Base-by-base conservation (phyloP, 2,113 vertebrate species). In the Laticauda colubrina region DNA sequence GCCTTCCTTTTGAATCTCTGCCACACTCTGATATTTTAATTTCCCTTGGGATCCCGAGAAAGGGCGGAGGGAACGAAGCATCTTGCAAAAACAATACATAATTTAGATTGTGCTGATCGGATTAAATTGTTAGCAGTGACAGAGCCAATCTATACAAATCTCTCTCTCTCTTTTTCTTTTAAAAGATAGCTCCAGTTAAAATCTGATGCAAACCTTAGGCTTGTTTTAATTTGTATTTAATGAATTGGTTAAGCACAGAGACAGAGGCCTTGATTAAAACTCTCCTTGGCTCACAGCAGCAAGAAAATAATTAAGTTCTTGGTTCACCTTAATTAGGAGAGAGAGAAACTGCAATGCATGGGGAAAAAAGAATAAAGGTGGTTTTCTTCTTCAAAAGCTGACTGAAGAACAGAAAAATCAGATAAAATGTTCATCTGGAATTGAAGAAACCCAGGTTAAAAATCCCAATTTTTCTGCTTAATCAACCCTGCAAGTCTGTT, bases 281-380 rank as follows among this genome's bases (percentile, higher is more conserved):
- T 24, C 59, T 89, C 34, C 24, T 81, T 11, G 4, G 24, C 85
- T 88, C 43, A 29, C 14, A 24, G 54, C 21, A 57, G 34, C 53
- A 85, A 57, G 87, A 57, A 57, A 85, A 55, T 54, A 89, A 92
- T 88, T 75, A 92, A 89, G 56, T 54, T 56, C 59, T 88, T 53
- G 43, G 87, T 10, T 24, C 1, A 20, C 9, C 53, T 85, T 89
- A 89, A 92, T 92, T 85, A 92, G 64, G 87, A 85, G 91, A 56
- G 4, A 51, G 3, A 29, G 12, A 64, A 69, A n/a, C 43, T 7
- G 11, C 85, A 24, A 64, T 14, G 10, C 23, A 57, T 3, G 5
- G 34, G 6, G 34, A 15, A 0, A 4, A 39, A 6, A 2, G 43
- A 91, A 5, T 10, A 91, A 59, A 43, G 6, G 8, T 10, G 2